phyloP scores from a whole-genome alignment of 1,140 invertebrate species.

The Chlorops oryzae region DNA sequence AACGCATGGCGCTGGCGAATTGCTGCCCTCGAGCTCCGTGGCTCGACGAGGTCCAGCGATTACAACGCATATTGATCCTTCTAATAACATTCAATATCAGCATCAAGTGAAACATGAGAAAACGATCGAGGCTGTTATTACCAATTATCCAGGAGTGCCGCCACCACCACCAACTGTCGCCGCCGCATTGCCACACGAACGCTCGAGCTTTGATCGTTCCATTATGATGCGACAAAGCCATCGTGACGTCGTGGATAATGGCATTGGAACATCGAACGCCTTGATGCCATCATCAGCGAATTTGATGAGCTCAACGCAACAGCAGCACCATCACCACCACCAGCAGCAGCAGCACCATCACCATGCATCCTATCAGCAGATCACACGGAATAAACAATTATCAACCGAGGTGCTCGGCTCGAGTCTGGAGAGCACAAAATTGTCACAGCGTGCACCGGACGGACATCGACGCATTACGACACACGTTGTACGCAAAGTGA shows the following conservation, averaged over 20 bases:
- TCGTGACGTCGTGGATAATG: not conserved
- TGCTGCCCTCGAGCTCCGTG: slow-evolving; percentile 28
- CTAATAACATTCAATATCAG: slow-evolving; percentile 32
- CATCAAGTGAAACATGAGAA: slow-evolving; percentile 43
- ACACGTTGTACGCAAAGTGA: slow-evolving; percentile 82
- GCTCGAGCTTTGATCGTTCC: slow-evolving; percentile 32
- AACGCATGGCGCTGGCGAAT: slow-evolving; percentile 21
- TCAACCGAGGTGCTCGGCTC: slow-evolving; percentile 79
- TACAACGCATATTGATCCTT: slow-evolving; percentile 51
- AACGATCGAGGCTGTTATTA: slow-evolving; percentile 43
- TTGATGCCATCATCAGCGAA: not conserved
- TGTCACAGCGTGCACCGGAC: slow-evolving; percentile 66
- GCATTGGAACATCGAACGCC: not conserved
- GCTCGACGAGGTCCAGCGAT: slow-evolving; percentile 55
- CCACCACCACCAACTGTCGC: too few relatives aligned
- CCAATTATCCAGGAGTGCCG: slow-evolving; percentile 37
- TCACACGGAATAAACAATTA: slow-evolving; percentile 73
- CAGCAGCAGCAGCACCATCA: not conserved
- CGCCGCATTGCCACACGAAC: slow-evolving; percentile 31
- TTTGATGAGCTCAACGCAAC: not conserved
- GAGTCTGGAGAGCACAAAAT: slow-evolving; percentile 72
- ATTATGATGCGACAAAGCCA: slow-evolving; percentile 31
- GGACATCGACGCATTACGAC: slow-evolving; percentile 76
- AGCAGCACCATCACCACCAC: not conserved
- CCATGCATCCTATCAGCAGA: slow-evolving; percentile 53